These are phyloP conservation scores for Autographa pulchrina DNA, from an alignment of 2,888 invertebrate species.

Conservation along the genomic window DNA sequence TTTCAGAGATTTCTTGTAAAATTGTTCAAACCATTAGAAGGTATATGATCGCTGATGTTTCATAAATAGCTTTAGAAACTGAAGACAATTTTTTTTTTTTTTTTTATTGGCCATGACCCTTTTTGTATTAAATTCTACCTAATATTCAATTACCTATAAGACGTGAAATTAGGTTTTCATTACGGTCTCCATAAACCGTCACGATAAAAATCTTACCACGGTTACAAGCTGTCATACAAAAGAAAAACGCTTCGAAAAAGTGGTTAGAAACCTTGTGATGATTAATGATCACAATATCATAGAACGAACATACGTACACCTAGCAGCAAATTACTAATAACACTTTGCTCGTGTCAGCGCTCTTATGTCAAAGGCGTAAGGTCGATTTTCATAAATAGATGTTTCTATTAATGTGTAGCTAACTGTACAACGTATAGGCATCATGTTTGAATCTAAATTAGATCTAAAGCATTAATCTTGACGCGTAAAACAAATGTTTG, in stretches of 20 bases:
- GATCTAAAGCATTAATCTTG: conserved; percentile 1
- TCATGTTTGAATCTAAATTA: conserved; percentile 2
- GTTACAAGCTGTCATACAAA: not conserved
- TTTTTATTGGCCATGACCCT: no score
- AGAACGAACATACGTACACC: not conserved
- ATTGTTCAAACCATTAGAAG: no score
- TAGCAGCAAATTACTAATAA: not conserved
- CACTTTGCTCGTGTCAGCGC: not conserved
- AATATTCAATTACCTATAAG: not conserved
- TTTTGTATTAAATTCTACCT: no score
- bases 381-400: not conserved
- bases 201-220: not conserved
- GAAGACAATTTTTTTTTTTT: no score
- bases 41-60: no score
- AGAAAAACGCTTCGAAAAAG: conserved; percentile 3
- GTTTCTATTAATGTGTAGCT: not conserved
- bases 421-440: not conserved
- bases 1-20: no score
- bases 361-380: not conserved
- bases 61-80: no score
- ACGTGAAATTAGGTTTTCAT: not conserved
- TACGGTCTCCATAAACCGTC: not conserved
- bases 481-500: not conserved
- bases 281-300: conserved; percentile 8
- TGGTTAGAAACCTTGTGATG: conserved; percentile 7